These are phyloP conservation scores for Alexandromys fortis DNA, from an alignment of 2,113 vertebrate species.

Conservation along the genomic window DNA sequence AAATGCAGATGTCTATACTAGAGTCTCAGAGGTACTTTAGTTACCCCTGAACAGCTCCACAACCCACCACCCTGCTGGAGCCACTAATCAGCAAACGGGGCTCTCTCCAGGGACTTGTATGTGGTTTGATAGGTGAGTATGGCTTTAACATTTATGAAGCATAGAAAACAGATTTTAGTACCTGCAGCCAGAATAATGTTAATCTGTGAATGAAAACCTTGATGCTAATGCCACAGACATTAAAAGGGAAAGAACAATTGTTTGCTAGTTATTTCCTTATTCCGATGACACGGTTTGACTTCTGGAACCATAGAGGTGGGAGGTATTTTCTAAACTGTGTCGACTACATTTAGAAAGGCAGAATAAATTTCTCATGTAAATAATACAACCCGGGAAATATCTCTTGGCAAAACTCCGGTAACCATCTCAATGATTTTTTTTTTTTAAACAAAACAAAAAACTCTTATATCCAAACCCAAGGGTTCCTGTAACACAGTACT, in stretches of 20 bases:
- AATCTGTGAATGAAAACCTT: slow-evolving; percentile 36
- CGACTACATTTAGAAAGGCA: slow-evolving; percentile 8
- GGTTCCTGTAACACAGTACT: background rate
- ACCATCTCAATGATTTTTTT: background rate
- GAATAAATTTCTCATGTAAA: slow-evolving; percentile 35
- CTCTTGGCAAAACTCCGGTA: slow-evolving; percentile 37
- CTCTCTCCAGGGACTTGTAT: background rate
- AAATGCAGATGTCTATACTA: background rate
- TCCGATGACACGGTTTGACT: slow-evolving; percentile 31
- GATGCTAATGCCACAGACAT: slow-evolving; percentile 8
- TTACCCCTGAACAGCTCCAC: background rate
- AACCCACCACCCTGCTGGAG: background rate
- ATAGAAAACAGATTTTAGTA: slow-evolving; percentile 48
- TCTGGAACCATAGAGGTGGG: slow-evolving; percentile 2
- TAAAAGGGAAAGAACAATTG: slow-evolving; percentile 37
- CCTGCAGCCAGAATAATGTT: slow-evolving; percentile 8
- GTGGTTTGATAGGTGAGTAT: background rate
- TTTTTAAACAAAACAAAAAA: background rate
- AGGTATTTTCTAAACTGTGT: slow-evolving; percentile 24
- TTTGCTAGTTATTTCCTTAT: slow-evolving; percentile 46
- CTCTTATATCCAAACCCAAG: background rate
- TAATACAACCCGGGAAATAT: slow-evolving; percentile 45
- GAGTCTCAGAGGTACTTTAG: background rate
- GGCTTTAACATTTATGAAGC: slow-evolving; percentile 14
- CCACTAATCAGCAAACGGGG: background rate